Conservation (phyloP, 2,888 invertebrate genomes). For the Diarsia brunnea region DNA sequence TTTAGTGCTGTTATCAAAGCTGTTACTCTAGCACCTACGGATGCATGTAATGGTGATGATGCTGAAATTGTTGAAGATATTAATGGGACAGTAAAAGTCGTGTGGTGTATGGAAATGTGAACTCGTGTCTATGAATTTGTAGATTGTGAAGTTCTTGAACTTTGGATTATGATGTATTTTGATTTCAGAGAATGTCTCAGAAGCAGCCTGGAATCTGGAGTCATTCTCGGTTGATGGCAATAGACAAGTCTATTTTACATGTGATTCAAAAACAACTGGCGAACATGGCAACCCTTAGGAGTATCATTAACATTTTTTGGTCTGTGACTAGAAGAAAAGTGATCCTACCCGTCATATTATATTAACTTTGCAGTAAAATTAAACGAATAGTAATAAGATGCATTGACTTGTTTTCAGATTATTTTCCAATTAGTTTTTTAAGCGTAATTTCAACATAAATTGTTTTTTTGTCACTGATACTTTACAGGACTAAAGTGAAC, state of each 20-base stretch:
- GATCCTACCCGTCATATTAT: background rate
- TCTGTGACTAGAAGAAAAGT: background rate
- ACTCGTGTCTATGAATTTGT: background rate
- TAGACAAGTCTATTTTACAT: background rate
- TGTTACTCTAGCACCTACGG: slow-evolving; percentile 50
- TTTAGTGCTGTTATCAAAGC: slow-evolving; percentile 56
- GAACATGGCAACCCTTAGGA: background rate
- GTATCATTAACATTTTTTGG: background rate
- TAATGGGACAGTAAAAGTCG: slow-evolving; percentile 30
- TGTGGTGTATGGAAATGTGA: background rate
- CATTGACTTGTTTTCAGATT: background rate
- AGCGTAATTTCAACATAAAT: background rate
- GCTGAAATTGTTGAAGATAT: slow-evolving; percentile 31
- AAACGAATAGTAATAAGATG: no score
- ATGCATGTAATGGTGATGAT: slow-evolving; percentile 31
- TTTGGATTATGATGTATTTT: background rate
- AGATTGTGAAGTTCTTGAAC: background rate
- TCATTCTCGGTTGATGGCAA: background rate
- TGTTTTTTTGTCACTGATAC: background rate
- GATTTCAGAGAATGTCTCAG: background rate
- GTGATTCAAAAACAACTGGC: background rate
- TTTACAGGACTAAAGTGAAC: background rate
- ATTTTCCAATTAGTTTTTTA: background rate
- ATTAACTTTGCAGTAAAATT: background rate
- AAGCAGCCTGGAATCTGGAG: background rate